Conservation (phyloP, 2,797 vertebrate species). For the Myotis findleyi region DNA sequence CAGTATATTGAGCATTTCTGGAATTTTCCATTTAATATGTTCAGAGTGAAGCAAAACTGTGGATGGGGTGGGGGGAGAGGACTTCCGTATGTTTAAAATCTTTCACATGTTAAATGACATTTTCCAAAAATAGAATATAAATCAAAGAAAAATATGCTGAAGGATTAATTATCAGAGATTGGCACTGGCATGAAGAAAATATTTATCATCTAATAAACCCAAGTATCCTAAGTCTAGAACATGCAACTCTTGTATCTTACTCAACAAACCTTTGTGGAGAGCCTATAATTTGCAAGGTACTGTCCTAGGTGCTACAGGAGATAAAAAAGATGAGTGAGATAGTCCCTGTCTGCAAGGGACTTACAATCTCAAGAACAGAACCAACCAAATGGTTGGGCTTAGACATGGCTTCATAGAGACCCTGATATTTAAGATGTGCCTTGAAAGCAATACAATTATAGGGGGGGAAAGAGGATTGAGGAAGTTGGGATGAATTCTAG, state of each 20-base stretch:
- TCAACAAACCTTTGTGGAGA: slow-evolving; percentile 18
- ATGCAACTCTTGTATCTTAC: neutral
- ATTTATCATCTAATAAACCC: slow-evolving; percentile 29
- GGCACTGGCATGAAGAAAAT: slow-evolving; percentile 28
- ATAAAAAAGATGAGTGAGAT: slow-evolving; percentile 12
- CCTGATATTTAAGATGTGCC: slow-evolving; percentile 14
- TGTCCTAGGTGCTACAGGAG: slow-evolving; percentile 38
- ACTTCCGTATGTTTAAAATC: slow-evolving; percentile 21
- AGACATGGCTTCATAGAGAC: neutral
- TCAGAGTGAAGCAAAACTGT: neutral
- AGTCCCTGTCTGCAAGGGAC: neutral
- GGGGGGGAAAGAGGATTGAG: neutral
- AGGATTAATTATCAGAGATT: neutral
- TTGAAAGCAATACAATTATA: slow-evolving; percentile 11
- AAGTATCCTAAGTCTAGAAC: slow-evolving; percentile 34
- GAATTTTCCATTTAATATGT: neutral
- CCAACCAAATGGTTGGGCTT: neutral
- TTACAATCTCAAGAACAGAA: slow-evolving; percentile 40
- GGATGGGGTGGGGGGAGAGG: neutral
- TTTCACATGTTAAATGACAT: slow-evolving; percentile 19
- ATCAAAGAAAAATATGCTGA: slow-evolving; percentile 32
- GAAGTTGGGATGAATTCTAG: slow-evolving; percentile 26
- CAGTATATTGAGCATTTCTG: neutral
- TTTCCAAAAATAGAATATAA: slow-evolving; percentile 52
- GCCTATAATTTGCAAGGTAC: slow-evolving; percentile 37